Evolutionary conservation across 2,113 vertebrate genomes (phyloP).

Genomic region (Clarias magur): DNA sequence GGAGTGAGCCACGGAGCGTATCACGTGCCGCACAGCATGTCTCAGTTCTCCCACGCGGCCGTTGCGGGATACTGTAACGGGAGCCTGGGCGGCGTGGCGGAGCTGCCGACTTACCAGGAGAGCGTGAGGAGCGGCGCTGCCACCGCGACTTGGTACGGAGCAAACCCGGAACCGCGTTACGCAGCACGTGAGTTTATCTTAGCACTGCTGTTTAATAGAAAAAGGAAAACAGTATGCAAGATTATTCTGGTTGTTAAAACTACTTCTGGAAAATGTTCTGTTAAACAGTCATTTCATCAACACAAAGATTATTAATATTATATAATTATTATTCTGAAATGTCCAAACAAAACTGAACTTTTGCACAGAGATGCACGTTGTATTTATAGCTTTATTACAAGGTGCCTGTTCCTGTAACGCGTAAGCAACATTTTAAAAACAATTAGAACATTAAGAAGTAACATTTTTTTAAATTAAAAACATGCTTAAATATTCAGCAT

Average conservation of each 20-base stretch:
- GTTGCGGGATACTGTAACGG: constrained; percentile 86
- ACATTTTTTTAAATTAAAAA: not conserved
- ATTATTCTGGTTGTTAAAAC: not conserved
- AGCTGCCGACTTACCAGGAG: constrained; percentile 86
- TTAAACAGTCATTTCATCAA: no score
- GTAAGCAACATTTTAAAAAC: not conserved
- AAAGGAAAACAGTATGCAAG: not conserved
- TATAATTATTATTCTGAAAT: no score
- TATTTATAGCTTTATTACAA: not conserved
- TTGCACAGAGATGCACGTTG: not conserved
- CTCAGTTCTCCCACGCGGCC: constrained; percentile 83
- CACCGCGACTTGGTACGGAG: constrained; percentile 82
- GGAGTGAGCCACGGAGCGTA: constrained; percentile 74
- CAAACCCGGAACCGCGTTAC: constrained; percentile 83
- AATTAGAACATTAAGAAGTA: not conserved
- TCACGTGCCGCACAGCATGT: constrained; percentile 78
- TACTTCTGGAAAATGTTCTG: not conserved
- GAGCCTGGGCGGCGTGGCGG: constrained; percentile 79
- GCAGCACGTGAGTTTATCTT: constrained; percentile 80
- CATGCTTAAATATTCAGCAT: not conserved
- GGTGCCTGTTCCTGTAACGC: not conserved
- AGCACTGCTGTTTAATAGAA: not conserved
- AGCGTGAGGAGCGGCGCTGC: constrained; percentile 76
- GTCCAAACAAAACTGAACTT: not conserved
- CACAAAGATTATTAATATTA: no score